Evolutionary conservation across 2,888 invertebrate genomes (phyloP), one percentile per base, ranked within the genome.

Genomic region (Papilio demoleus): DNA sequence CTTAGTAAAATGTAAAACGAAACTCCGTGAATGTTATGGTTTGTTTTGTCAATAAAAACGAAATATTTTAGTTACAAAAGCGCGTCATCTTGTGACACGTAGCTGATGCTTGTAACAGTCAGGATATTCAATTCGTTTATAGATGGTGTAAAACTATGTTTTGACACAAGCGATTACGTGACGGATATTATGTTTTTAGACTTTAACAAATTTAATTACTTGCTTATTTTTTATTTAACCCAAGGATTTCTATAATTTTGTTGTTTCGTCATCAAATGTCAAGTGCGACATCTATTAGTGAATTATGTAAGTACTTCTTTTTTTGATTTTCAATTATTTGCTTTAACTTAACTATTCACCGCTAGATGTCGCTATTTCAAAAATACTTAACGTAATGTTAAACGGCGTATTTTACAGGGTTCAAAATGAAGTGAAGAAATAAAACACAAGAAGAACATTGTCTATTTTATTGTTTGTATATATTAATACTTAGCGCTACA

Each of bases 381-480:
- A 14, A n/a, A n/a, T n/a, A n/a, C n/a, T n/a, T n/a, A n/a, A n/a
- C n/a, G n/a, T n/a, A n/a, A n/a, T n/a, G n/a, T n/a, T n/a, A n/a
- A n/a, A n/a, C n/a, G n/a, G n/a, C n/a, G n/a, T n/a, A n/a, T n/a
- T n/a, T n/a, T 22, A 47, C 14, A 17, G 8, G 19, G 8, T 19
- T 8, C 27, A n/a, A 12, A 53, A 53, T 53, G 27, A 45, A n/a
- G 27, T 22, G 22, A 58, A 63, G 45, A 82, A 88, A 86, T 85
- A 74, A 90, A 90, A 89, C 84, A 71, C 75, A 67, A 47, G 17
- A 62, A 83, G 88, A 92, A 91, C 91, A 91, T 89, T 90, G 88
- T 87, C 90, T 92, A 91, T 90, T 88, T 88, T 89, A 90, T 88
- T 88, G 84, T 88, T 86, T 85, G 83, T 87, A 87, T 86, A 80